Base-by-base conservation (phyloP, 2,888 invertebrate genomes). In the Sphaeridia pumilis region DNA sequence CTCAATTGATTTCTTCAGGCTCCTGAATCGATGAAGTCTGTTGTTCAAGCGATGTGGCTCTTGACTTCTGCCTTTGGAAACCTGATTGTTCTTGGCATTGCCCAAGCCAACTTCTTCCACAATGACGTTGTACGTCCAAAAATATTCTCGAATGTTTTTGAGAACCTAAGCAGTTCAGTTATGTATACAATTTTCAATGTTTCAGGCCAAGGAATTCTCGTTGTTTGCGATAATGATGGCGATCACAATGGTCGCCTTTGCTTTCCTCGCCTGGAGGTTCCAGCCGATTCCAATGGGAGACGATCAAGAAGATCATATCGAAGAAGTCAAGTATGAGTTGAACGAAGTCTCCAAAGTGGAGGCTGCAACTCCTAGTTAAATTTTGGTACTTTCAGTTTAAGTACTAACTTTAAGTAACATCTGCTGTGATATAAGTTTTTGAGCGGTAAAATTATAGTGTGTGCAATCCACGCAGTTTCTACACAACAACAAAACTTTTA, bases 31-130 rank as follows among this genome's bases (percentile, higher is more conserved):
- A 94, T 98, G 94, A 97, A 95, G 71, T 88, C 94, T 0, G 83
- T 98, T 0, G 71, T 97, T 46, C 86, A 87, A 70, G 90, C 95
- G 0, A 80, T 83, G 14, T 97, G 94, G 89, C 75, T 94, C 14
- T 73, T 97, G 48, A 92, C 94, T 0, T 87, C 87, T 0, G 90
- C 94, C 0, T 78, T 94, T 66, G 97, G 97, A 38, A 95, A 95
- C 71, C 73, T 95, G 31, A 79, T 98, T 52, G 94, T 95, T 1
- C 83, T 94, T 28, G 77, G 92, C 46, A 80, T 97, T 26, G 87
- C 90, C n/a, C 83, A 88, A 69, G 76, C 80, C 10, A 77, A 80
- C 57, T 75, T 85, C 55, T 82, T 92, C 68, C 76, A 83, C 0
- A 78, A 79, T 59, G 84, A 84, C 78, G 87, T 86, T 73, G 70